Base-by-base conservation (phyloP, 2,888 invertebrate genomes). In the Thecocarcelia acutangulata region DNA sequence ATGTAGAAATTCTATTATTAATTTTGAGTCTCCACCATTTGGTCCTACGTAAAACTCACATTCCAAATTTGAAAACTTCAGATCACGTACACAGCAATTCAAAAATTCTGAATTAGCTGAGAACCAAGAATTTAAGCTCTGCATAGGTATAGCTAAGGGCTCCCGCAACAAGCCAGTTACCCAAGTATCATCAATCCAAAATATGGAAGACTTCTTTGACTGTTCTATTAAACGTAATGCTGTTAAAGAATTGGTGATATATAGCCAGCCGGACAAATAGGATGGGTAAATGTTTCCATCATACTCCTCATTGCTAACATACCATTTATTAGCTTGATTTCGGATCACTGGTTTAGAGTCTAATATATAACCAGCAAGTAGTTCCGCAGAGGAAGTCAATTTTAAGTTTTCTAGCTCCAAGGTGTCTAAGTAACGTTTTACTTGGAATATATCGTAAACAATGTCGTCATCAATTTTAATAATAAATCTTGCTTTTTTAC, bases 161-260 rank as follows among this genome's bases (percentile, higher is more conserved):
- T 93, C 91, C 8, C 94, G 92, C 37, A 97, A 90, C 61, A 96
- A 92, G 1, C 97, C 97, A 0, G 97, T 97, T 0, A 97, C 91
- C 88, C 94, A 95, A 54, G 96, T 94, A 88, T 98, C 97, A 87
- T 98, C 97, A 79, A 98, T 97, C 97, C 97, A 98, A 91, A 98
- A 97, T 86, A 94, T 95, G 17, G 92, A 91, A n/a, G 93, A 91
- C 42, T 90, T 88, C 37, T 91, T 87, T 0, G 94, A 93, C 84
- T 93, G 91, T 3, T 91, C 87, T 21, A 93, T 91, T 63, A 97
- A 87, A 19, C 91, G 91, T 17, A 88, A 87, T 0, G 94, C 94
- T 1, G 94, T 92, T 83, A 92, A 91, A 0, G 94, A 93, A 73
- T 94, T 95, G 2, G 95, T 95, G 1, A 96, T 91, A 85, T 97